Evolutionary conservation across 2,888 invertebrate genomes (phyloP).

Genomic region (Scaptomyza cyrtandrae): DNA sequence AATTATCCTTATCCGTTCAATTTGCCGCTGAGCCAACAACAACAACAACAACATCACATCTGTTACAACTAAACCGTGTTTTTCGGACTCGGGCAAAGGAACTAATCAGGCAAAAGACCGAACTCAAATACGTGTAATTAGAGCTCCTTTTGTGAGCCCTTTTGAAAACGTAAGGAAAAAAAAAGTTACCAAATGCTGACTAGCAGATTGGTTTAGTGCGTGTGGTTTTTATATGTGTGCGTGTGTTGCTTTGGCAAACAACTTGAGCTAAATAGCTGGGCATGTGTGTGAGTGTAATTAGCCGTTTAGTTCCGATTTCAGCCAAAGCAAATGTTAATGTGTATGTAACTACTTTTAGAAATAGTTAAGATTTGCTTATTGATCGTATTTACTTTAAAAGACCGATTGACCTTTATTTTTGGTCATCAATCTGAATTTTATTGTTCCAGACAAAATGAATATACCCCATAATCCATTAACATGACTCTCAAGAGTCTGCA

Average conservation of each 20-base stretch:
- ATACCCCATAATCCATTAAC: not conserved
- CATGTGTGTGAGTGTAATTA: not conserved
- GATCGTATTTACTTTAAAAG: too few relatives aligned
- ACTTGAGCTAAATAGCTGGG: not conserved
- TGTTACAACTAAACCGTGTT: slow-evolving; percentile 52
- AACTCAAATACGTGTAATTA: slow-evolving; percentile 58
- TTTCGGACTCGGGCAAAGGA: slow-evolving; percentile 16
- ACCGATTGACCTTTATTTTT: too few relatives aligned
- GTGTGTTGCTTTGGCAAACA: not conserved
- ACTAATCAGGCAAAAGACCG: slow-evolving; percentile 36
- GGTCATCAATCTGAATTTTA: too few relatives aligned
- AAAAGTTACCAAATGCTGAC: not conserved
- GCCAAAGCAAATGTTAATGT: not conserved
- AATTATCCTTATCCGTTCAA: slow-evolving; percentile 59
- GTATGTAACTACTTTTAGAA: too few relatives aligned
- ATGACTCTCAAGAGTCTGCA: too few relatives aligned
- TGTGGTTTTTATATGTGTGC: slow-evolving; percentile 5
- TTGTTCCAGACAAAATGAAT: not conserved
- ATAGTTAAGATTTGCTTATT: not conserved
- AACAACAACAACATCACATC: slow-evolving; percentile 69
- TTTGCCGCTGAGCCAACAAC: slow-evolving; percentile 11
- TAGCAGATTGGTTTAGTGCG: slow-evolving; percentile 8
- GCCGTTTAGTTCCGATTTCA: not conserved
- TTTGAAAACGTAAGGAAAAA: not conserved
- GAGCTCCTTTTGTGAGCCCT: slow-evolving; percentile 27